Base-by-base conservation (phyloP, 2,888 invertebrate genomes). In the Hyalella azteca region DNA sequence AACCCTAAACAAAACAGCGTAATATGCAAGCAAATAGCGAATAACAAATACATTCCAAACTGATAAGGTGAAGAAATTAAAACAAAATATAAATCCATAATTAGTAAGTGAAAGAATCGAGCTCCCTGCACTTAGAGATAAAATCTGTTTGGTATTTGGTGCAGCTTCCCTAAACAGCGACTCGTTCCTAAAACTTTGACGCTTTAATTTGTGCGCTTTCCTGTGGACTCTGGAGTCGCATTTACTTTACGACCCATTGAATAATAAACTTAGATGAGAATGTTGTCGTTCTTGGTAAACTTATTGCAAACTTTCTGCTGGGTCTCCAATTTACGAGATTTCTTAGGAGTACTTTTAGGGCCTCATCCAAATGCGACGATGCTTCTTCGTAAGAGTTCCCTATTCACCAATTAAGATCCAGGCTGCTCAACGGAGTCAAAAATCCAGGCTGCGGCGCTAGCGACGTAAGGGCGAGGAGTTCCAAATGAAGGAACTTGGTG, bases 191-290 rank as follows among this genome's bases (percentile, higher is more conserved):
- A 19, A 36, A 36, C 66, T 36, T 32, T 36, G 36, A 5, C 36
- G 66, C 36, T 36, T 29, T 36, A 66, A 66, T 66, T 66, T 66
- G 66, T 36, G 66, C 29, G 29, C 66, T 36, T 32, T 66, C 29
- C 66, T 19, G 36, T 36, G 36, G 9, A 29, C 66, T 66, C 32
- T 19, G 36, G 36, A 22, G 66, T 66, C 32, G 19, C 66, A 66
- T 66, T 66, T 36, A 36, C 66, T 66, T 66, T 66, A 66, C 36
- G 66, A 66, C 66, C 36, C 66, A 66, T 66, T 66, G 66, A 66
- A 66, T 66, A 66, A 66, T 66, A 66, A 66, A 66, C 66, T 66
- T 66, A 66, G 66, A 66, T 66, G 66, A 66, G 32, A 66, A 66
- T 66, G 39, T 29, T 36, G 66, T 66, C 66, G 22, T 36, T 29